Evolutionary conservation across 2,113 vertebrate species (phyloP).

Genomic region (Thalassoma bifasciatum): DNA sequence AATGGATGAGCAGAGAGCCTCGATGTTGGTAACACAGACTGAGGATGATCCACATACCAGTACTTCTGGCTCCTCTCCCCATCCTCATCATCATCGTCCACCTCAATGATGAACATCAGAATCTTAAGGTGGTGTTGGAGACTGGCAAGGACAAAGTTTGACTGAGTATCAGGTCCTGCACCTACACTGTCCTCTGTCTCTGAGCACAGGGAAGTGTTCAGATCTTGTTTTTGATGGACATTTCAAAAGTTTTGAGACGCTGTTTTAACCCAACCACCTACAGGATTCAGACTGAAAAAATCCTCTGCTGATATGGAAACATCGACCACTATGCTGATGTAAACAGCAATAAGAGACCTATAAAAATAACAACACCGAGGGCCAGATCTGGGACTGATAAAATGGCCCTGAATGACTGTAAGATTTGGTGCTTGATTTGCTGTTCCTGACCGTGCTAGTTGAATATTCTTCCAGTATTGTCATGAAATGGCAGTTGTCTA

Average conservation of each 20-base stretch:
- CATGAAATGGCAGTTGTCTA: background rate
- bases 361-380: background rate
- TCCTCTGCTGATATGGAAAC: background rate
- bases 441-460: background rate
- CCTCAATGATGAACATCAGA: constrained; percentile 30
- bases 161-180: background rate
- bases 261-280: background rate
- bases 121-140: background rate
- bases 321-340: background rate
- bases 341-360: background rate
- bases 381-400: background rate
- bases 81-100: background rate
- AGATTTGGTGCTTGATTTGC: background rate
- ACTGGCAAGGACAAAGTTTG: background rate
- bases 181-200: background rate
- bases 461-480: background rate
- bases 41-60: constrained; percentile 1
- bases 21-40: background rate
- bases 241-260: background rate
- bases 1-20: constrained; percentile 64
- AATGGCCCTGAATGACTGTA: background rate
- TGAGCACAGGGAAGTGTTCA: background rate
- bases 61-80: background rate
- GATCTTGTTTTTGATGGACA: background rate
- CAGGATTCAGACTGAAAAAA: background rate